phyloP scores from a whole-genome alignment of 2,797 vertebrate genomes.

The Clarias fuscus region DNA sequence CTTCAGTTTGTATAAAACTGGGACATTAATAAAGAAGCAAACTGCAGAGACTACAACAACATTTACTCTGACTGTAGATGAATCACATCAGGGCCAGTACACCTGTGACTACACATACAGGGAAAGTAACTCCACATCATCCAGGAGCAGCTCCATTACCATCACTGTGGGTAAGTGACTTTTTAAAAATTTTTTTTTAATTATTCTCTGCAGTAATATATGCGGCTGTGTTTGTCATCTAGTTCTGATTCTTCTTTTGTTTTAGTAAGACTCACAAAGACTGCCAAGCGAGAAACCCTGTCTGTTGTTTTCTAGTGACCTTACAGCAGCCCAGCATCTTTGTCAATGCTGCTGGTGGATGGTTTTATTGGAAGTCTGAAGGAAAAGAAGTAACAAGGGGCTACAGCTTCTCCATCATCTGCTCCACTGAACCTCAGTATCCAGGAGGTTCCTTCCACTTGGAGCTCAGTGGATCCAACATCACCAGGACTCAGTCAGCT shows the following conservation, averaged over 20 bases:
- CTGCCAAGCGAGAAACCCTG: background rate
- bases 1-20: no score
- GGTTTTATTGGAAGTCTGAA: conserved; percentile 63
- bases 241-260: background rate
- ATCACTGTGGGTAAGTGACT: no score
- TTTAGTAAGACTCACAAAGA: background rate
- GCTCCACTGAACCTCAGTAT: conserved; percentile 64
- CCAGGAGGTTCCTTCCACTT: conserved; percentile 66
- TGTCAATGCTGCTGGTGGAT: conserved; percentile 58
- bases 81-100: no score
- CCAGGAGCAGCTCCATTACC: no score
- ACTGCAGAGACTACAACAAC: no score
- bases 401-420: conserved; percentile 66
- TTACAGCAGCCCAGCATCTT: conserved; percentile 68
- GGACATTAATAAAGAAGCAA: no score
- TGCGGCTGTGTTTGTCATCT: background rate
- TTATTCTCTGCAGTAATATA: background rate
- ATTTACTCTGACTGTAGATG: no score
- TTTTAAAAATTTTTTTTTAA: no score
- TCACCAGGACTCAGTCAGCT: conserved; percentile 32
- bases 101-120: no score
- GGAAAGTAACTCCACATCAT: no score
- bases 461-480: conserved; percentile 42
- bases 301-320: conserved; percentile 59
- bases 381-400: conserved; percentile 62